phyloP scores from a whole-genome alignment of 92 coral and sea anemone species.

The Phenganax stokvisi region DNA sequence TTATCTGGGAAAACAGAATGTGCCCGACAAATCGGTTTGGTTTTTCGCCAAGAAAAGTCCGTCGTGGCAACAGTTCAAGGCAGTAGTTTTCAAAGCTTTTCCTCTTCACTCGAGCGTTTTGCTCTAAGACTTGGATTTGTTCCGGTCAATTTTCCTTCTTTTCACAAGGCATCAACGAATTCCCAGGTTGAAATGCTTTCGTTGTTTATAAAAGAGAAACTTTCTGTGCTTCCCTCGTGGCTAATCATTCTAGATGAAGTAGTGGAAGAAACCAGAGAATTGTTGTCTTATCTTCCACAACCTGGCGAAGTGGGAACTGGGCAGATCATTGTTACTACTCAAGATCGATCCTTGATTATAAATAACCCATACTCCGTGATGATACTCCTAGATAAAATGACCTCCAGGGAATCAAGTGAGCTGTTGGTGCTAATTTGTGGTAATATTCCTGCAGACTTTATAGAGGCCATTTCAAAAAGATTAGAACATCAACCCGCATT shows the following conservation, averaged over 20 bases:
- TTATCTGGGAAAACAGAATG: conserved; percentile 36
- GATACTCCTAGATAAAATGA: conserved; percentile 4
- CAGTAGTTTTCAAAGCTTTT: not conserved
- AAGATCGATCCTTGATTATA: not conserved
- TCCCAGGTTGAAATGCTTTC: conserved; percentile 33
- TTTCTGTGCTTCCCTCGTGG: conserved; percentile 7
- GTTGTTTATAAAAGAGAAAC: conserved; percentile 8
- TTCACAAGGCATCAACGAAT: not conserved
- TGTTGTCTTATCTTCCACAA: conserved; percentile 10
- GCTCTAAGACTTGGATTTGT: conserved; percentile 7
- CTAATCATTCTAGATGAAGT: conserved; percentile 14
- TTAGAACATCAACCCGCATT: conserved; percentile 18
- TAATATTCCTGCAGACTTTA: not conserved
- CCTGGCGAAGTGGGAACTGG: conserved; percentile 16
- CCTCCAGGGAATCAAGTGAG: conserved; percentile 9
- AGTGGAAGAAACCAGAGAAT: not conserved
- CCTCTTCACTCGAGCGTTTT: not conserved
- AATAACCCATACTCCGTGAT: not conserved
- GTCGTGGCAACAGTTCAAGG: conserved; percentile 11
- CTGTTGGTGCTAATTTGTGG: conserved; percentile 2
- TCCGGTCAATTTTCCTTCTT: not conserved
- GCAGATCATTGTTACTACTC: conserved; percentile 16
- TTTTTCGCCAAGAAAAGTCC: not conserved
- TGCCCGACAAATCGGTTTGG: conserved; percentile 15
- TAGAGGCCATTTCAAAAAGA: conserved; percentile 5